phyloP scores from a whole-genome alignment of 2,888 invertebrate genomes.

The Autographa pulchrina region DNA sequence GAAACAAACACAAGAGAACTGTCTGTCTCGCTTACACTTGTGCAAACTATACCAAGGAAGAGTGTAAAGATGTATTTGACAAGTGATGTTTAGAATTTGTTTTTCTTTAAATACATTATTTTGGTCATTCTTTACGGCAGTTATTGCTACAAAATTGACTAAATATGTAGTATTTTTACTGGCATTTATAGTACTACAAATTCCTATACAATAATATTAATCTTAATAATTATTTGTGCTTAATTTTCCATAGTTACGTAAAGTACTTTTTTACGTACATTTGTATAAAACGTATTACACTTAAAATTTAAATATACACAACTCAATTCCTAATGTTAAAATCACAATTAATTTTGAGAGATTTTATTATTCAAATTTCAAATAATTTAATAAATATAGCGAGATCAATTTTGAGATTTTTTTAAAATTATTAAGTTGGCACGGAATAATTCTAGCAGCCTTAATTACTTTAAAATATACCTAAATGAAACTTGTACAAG shows the following conservation, averaged over 20 bases:
- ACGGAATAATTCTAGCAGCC: conserved; percentile 32
- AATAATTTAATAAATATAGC: conserved; percentile 42
- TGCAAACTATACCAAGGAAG: background rate
- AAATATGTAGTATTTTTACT: background rate
- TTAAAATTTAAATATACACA: conserved; percentile 41
- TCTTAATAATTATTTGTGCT: background rate
- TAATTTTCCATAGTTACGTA: background rate
- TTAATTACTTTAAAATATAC: conserved; percentile 2
- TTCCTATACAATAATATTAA: background rate
- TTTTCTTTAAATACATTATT: no score
- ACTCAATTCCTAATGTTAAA: conserved; percentile 29
- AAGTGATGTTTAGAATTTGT: background rate
- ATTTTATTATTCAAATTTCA: conserved; percentile 10
- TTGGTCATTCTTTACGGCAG: background rate
- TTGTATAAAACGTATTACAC: conserved; percentile 8
- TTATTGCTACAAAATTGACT: background rate
- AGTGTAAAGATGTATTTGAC: background rate
- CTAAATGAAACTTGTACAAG: background rate
- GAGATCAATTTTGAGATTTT: conserved; percentile 49
- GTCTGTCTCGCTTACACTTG: background rate
- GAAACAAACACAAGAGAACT: background rate
- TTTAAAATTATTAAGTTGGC: conserved; percentile 33
- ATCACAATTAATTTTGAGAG: conserved; percentile 34
- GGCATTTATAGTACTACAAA: background rate
- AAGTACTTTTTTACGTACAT: conserved; percentile 7